Percentiles rank a stretch among this genome's conserved stretches.
phyloP scores from a whole-genome alignment of 1,140 invertebrate species.

The Fopius arisanus region DNA sequence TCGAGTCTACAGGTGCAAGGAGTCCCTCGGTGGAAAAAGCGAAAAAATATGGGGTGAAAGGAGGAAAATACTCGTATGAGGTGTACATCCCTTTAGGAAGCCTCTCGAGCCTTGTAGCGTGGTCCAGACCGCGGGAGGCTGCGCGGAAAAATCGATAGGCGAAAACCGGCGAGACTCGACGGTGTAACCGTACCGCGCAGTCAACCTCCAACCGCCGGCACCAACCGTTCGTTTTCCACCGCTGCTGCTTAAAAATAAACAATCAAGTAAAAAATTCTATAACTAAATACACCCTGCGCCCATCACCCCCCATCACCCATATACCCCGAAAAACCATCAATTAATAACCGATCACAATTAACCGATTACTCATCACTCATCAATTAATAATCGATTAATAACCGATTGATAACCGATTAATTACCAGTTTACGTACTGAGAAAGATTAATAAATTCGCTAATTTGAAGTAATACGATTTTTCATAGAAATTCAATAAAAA shows the following conservation, averaged over 20 bases:
- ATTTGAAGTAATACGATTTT: no score
- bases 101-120: conserved; percentile 10
- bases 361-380: no score
- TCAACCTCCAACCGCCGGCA: conserved; percentile 36
- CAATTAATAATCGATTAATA: no score
- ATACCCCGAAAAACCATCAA: no score
- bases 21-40: not conserved
- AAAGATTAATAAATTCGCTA: no score
- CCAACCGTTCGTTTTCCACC: not conserved
- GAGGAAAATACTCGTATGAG: conserved; percentile 12
- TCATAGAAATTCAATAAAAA: no score
- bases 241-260: not conserved
- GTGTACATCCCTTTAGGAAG: not conserved
- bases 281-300: no score
- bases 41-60: not conserved
- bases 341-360: no score
- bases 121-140: conserved; percentile 34
- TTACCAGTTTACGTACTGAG: no score
- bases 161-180: conserved; percentile 33
- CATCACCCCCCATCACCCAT: no score
- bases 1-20: not conserved
- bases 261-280: not conserved
- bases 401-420: no score
- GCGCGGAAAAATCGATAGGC: conserved; percentile 40
- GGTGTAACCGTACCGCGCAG: conserved; percentile 30